Percentiles rank a stretch among this genome's conserved stretches.
These are phyloP conservation scores for Drosophila mayri DNA, from an alignment of 1,140 invertebrate genomes.

Conservation along the genomic window DNA sequence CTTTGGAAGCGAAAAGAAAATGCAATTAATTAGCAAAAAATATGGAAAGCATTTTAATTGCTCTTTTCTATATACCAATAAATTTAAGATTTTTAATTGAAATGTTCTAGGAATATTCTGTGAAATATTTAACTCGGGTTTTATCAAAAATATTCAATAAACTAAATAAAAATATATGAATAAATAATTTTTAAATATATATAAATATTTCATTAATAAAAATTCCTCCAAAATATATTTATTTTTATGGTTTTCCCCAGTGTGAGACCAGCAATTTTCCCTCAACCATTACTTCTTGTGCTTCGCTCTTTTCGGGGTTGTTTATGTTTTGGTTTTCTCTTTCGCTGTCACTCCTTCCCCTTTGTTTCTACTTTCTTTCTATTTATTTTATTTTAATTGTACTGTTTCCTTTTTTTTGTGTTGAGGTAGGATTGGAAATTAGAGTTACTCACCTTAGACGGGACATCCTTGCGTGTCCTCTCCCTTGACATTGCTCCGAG, in stretches of 20 bases:
- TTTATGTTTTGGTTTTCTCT: conserved; percentile 72
- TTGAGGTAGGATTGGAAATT: conserved; percentile 70
- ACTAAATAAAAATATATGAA: neutral
- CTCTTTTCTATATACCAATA: neutral
- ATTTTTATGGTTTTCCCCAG: conserved; percentile 14
- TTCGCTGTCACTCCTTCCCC: conserved; percentile 26
- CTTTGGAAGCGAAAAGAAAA: neutral
- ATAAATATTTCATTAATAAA: neutral
- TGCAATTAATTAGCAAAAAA: neutral
- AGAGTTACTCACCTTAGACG: conserved; percentile 64
- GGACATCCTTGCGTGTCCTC: conserved; percentile 48
- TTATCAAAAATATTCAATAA: neutral
- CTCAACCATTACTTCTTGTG: conserved; percentile 33
- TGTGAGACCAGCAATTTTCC: conserved; percentile 7
- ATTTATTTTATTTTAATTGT: conserved; percentile 9
- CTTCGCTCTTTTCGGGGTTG: conserved; percentile 64
- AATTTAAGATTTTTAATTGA: neutral
- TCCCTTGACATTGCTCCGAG: conserved; percentile 35
- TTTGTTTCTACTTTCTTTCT: neutral
- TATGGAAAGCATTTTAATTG: neutral
- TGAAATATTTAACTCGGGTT: neutral
- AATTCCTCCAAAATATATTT: neutral
- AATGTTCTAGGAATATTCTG: neutral
- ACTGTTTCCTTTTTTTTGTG: conserved; percentile 24
- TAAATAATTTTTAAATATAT: too few species aligned